Evolutionary conservation across 2,113 vertebrate genomes (phyloP), one percentile per base, ranked within the genome.

Genomic region (Callorhinus ursinus): DNA sequence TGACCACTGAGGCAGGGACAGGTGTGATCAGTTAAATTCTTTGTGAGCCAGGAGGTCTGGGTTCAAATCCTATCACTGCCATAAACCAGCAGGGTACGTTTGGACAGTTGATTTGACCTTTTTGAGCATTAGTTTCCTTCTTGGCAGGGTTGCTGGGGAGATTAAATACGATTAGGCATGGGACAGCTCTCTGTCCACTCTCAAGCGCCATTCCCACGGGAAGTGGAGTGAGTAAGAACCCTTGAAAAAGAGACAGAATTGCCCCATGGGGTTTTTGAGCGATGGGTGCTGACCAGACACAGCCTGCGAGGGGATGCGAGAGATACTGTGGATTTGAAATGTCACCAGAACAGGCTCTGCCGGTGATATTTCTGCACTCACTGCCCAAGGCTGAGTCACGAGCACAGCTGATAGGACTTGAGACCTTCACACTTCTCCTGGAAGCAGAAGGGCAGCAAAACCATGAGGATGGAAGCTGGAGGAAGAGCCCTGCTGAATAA

Each of bases 361-460:
- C 22, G 46, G 90, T 95, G 98, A 4, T 71, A 96, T 93, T 98
- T 96, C 53, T 51, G 16, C 65, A 22, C 46, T 86, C 31, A 7
- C 85, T 93, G 81, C 93, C 80, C 61, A 11, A 93, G 83, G 87
- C 61, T 96, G 95, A 97, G 90, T 97, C 97, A 98, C 59, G 3
- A 79, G 94, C 95, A 93, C 28, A 88, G 90, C 74, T 46, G 93
- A 81, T 74, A 91, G 76, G 86, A 79, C 10, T 14, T 10, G 46
- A 86, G 93, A 42, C n/a, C 26, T 88, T 96, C 55, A 42, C 67
- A 36, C 39, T 10, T 55, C 46, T 77, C 42, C 42, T 31, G 14
- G 42, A 77, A 77, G 5, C 46, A 24, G 57, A 88, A 39, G 76
- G 83, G 80, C 13, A 12, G 46, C 0, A 3, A 19, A 4, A 59